Evolutionary conservation across 2,797 vertebrate genomes (phyloP).

Genomic region (Acanthopagrus latus): DNA sequence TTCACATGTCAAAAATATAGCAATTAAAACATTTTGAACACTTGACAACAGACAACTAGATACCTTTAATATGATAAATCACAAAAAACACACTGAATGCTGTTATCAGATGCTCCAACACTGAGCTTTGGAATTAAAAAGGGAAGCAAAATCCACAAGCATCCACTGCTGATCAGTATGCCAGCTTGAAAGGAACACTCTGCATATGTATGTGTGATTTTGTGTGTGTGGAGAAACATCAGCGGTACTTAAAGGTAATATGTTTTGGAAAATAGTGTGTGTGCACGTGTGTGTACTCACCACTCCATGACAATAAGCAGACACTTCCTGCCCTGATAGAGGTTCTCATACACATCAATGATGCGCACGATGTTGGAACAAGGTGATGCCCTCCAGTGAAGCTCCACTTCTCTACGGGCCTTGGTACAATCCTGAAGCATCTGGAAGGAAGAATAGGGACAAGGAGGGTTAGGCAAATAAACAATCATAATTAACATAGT

Average conservation of each 20-base stretch:
- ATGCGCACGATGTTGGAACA: slow-evolving; percentile 96
- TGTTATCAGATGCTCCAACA: not conserved
- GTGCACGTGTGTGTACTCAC: too few species aligned
- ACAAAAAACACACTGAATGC: not conserved
- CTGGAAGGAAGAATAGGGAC: slow-evolving; percentile 73
- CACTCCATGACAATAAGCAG: slow-evolving; percentile 99
- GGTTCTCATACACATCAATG: slow-evolving; percentile 97
- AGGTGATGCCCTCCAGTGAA: slow-evolving; percentile 96
- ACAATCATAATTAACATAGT: slow-evolving; percentile 1
- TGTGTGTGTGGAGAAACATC: too few species aligned
- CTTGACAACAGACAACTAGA: not conserved
- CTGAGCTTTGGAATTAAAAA: not conserved
- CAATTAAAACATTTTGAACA: not conserved
- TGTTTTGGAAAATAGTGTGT: too few species aligned
- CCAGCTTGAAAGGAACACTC: not conserved
- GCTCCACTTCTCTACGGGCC: slow-evolving; percentile 95
- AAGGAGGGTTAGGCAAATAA: not conserved
- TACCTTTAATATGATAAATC: not conserved
- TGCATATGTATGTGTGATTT: too few species aligned
- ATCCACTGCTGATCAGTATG: not conserved
- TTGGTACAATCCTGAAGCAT: slow-evolving; percentile 97
- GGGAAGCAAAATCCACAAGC: not conserved
- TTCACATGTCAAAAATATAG: not conserved
- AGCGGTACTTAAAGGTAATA: too few species aligned
- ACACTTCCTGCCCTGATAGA: slow-evolving; percentile 94